Base-by-base conservation (phyloP, 2,888 invertebrate genomes). In the Neocrepidodera transversa region DNA sequence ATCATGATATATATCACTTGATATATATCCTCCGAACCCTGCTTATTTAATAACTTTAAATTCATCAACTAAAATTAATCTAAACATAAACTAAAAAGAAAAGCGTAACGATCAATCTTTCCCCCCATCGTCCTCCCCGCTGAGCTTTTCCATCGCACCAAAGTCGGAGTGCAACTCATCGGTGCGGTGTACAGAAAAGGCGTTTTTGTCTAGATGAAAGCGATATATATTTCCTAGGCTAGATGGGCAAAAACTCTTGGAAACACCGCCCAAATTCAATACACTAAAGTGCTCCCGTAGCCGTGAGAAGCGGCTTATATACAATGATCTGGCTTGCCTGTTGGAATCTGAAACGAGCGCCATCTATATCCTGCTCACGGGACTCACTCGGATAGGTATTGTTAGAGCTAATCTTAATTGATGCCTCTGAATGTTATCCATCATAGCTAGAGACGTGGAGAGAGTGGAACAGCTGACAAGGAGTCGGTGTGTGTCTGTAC, bases 331-430 rank as follows among this genome's bases (percentile, higher is more conserved):
- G 62, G 56, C 53, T 54, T 56, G 58, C 57, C 63, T 65, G 63
- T 62, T 64, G 58, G 48, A 40, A 38, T 16, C 20, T 13, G 23
- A 35, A 58, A 58, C 23, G 16, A 50, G 43, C 48, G 50, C 59
- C 61, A 57, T 63, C 63, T 58, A 65, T 63, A 65, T 47, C 26
- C 48, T 32, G 36, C 51, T 51, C 52, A 59, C 50, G 64, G 57
- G 66, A 68, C 64, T 71, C 74, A 70, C 70, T 69, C 70, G 69
- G 72, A 72, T 73, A 78, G 78, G 78, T 79, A 79, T 78, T 78
- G 78, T 78, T 78, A 72, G 70, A 71, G 75, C 74, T 79, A 79
- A 79, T 79, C 79, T 79, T 79, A 79, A 79, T 79, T 79, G 79
- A 79, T 79, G 78, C 77, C 77, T 75, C 35, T 20, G 70, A 75